A percentile compares a stretch with the other conserved stretches of the same genome.
phyloP scores from a whole-genome alignment of 2,797 vertebrate genomes.

The Pempheris klunzingeri region DNA sequence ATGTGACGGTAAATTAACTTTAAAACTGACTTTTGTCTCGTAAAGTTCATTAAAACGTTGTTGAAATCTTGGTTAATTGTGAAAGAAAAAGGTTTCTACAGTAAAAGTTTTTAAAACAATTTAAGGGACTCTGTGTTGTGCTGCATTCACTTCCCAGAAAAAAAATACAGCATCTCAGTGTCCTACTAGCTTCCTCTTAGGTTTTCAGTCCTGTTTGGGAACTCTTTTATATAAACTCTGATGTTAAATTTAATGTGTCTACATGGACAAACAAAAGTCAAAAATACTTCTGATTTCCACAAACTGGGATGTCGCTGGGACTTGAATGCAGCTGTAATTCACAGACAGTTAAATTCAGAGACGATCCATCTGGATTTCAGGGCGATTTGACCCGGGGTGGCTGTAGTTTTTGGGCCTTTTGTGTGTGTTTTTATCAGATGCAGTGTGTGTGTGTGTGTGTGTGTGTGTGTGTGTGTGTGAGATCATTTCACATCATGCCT shows the following conservation, averaged over 20 bases:
- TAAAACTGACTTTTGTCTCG: no score
- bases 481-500: slow-evolving; percentile 70
- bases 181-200: no score
- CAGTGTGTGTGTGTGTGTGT: slow-evolving; percentile 35
- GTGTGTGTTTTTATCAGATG: slow-evolving; percentile 43
- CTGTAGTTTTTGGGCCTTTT: slow-evolving; percentile 34
- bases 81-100: not conserved
- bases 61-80: not conserved
- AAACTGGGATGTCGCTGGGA: not conserved
- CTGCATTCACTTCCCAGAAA: slow-evolving; percentile 1
- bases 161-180: not conserved
- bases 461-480: slow-evolving; percentile 33
- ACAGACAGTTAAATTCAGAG: not conserved
- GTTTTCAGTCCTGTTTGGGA: not conserved
- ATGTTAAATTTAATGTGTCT: not conserved
- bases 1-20: not conserved
- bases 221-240: not conserved
- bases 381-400: slow-evolving; percentile 26
- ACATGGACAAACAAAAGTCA: not conserved
- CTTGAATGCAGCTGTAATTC: slow-evolving; percentile 2
- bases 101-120: no score
- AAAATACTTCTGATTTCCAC: not conserved
- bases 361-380: slow-evolving; percentile 16
- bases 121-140: no score
- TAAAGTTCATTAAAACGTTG: not conserved